Evolutionary conservation across 1,140 invertebrate genomes (phyloP).

Genomic region (Lordiphosa clarofinis): DNA sequence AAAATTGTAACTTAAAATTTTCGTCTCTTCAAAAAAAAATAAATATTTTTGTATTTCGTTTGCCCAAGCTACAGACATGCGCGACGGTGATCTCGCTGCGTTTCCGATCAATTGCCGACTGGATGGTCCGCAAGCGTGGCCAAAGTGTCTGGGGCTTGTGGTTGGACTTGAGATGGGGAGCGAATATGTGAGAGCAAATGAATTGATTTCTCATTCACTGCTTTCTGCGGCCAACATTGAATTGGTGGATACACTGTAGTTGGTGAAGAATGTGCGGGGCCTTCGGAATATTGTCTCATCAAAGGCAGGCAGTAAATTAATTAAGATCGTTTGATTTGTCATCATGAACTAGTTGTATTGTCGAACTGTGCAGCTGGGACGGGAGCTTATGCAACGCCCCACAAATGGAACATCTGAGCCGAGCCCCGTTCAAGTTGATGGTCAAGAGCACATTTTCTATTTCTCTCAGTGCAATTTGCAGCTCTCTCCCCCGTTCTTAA

Average conservation of each 20-base stretch:
- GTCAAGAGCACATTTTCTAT: constrained; percentile 34
- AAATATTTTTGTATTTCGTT: background rate
- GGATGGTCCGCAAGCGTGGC: constrained; percentile 19
- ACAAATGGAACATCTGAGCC: background rate
- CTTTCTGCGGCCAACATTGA: constrained; percentile 25
- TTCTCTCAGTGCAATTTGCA: constrained; percentile 44
- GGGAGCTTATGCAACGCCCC: constrained; percentile 13
- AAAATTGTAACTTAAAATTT: background rate
- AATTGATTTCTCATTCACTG: constrained; percentile 74
- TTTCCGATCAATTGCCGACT: constrained; percentile 57
- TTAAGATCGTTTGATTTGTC: constrained; percentile 59
- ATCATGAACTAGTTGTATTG: constrained; percentile 38
- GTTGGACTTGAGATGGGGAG: constrained; percentile 15
- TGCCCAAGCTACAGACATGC: background rate
- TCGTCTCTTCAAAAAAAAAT: background rate
- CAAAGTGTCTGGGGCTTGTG: constrained; percentile 26
- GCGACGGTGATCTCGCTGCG: constrained; percentile 31
- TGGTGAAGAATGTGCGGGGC: constrained; percentile 14
- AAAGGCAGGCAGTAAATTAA: constrained; percentile 44
- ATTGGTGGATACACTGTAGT: constrained; percentile 19
- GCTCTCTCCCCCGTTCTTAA: constrained; percentile 1
- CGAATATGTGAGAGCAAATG: constrained; percentile 48
- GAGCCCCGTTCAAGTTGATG: constrained; percentile 8
- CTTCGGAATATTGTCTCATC: constrained; percentile 11
- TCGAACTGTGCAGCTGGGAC: constrained; percentile 10